Evolutionary conservation across 2,888 invertebrate species (phyloP).

Genomic region (Tortricodes alternella): DNA sequence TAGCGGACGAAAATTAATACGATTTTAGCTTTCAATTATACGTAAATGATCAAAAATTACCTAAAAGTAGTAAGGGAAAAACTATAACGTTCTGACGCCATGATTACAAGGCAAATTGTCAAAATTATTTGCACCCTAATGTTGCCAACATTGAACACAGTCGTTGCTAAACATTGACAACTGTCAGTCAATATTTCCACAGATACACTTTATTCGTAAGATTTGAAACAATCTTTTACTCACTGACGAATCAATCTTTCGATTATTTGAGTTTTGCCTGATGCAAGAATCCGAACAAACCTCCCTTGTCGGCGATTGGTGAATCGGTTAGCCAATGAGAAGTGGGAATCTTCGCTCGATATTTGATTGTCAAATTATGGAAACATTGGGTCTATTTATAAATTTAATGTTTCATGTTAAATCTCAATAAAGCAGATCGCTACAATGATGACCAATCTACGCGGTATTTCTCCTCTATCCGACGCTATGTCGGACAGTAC

Average conservation of each 20-base stretch:
- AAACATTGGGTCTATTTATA: slow-evolving; percentile 61
- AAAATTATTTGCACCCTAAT: slow-evolving; percentile 51
- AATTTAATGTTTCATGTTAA: slow-evolving; percentile 39
- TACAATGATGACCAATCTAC: slow-evolving; percentile 58
- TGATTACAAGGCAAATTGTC: slow-evolving; percentile 85
- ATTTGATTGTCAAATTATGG: slow-evolving; percentile 58
- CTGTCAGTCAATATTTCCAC: not conserved
- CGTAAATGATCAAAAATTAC: slow-evolving; percentile 65
- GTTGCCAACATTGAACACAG: slow-evolving; percentile 51
- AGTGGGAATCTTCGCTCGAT: slow-evolving; percentile 59
- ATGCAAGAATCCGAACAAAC: slow-evolving; percentile 15
- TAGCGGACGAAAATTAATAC: slow-evolving; percentile 10
- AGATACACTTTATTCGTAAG: no score
- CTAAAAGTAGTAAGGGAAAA: slow-evolving; percentile 93
- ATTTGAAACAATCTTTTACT: not conserved
- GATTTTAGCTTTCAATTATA: slow-evolving; percentile 31
- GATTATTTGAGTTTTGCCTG: slow-evolving; percentile 7
- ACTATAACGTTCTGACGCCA: slow-evolving; percentile 98
- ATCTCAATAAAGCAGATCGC: slow-evolving; percentile 17
- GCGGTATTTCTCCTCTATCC: slow-evolving; percentile 68
- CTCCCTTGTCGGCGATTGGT: slow-evolving; percentile 41
- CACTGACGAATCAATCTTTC: not conserved
- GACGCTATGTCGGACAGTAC: slow-evolving; percentile 72
- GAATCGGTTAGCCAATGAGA: slow-evolving; percentile 48
- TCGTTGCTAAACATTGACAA: no score